phyloP scores from a whole-genome alignment of 2,797 vertebrate species.

The Clarias laeviceps region DNA sequence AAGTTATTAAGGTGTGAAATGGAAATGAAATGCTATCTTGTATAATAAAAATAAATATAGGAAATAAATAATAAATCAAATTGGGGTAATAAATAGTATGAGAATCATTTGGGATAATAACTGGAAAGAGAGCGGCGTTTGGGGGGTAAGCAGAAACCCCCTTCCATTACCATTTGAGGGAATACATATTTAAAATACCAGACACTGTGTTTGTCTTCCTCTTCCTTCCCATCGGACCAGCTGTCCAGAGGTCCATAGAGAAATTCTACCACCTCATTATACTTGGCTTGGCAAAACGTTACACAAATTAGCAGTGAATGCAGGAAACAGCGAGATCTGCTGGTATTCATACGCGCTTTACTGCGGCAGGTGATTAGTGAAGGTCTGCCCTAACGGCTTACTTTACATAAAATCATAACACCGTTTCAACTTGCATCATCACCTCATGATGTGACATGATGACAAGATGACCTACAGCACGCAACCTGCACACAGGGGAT shows the following conservation, averaged over 20 bases:
- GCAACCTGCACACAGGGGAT: not conserved
- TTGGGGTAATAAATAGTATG: not conserved
- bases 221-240: not conserved
- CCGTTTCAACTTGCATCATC: not conserved
- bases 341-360: not conserved
- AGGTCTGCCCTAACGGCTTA: not conserved
- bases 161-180: not conserved
- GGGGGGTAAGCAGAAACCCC: no score
- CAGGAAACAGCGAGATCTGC: not conserved
- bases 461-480: not conserved
- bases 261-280: constrained; percentile 7
- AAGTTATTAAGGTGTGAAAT: not conserved
- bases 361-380: not conserved
- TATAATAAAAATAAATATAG: not conserved
- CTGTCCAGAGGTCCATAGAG: not conserved
- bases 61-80: no score
- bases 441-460: not conserved
- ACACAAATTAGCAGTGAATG: not conserved
- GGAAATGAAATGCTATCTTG: not conserved
- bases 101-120: not conserved
- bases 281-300: not conserved
- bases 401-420: not conserved
- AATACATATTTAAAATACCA: not conserved
- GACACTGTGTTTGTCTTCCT: not conserved
- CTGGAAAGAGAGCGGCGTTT: not conserved